These are phyloP conservation scores for Dasypus novemcinctus DNA, from an alignment of 2,113 vertebrate species.

Conservation along the genomic window DNA sequence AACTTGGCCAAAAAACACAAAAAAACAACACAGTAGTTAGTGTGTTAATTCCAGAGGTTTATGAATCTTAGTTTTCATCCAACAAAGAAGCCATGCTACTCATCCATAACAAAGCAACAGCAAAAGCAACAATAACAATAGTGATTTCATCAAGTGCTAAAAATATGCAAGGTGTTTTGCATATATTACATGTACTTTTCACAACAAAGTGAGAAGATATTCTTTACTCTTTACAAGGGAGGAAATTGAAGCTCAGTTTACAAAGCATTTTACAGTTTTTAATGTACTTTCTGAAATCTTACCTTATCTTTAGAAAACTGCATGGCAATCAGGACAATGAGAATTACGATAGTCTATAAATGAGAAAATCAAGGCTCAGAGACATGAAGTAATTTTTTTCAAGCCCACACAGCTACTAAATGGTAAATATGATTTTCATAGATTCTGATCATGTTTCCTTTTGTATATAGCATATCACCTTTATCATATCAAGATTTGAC, in stretches of 20 bases:
- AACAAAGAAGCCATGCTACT: no score
- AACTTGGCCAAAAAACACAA: neutral
- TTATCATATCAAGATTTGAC: accelerated
- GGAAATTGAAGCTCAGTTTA: neutral
- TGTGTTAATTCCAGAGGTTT: neutral
- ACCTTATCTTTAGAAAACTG: neutral
- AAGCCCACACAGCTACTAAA: neutral
- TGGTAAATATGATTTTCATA: accelerated
- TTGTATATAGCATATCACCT: accelerated
- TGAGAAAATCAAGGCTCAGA: neutral
- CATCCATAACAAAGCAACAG: neutral
- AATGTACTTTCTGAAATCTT: neutral
- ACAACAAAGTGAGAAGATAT: neutral
- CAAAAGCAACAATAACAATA: no score
- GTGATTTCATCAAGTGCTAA: accelerated
- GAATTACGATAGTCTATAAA: neutral
- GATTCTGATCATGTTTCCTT: neutral
- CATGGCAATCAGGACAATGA: neutral
- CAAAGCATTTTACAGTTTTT: neutral
- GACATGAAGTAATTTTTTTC: no score
- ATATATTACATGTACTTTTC: neutral
- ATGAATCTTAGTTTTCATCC: neutral
- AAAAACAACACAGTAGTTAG: neutral
- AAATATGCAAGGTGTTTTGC: no score
- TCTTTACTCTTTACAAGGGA: neutral